Evolutionary conservation across 2,797 vertebrate genomes (phyloP).

Genomic region (Gymnocypris eckloni): DNA sequence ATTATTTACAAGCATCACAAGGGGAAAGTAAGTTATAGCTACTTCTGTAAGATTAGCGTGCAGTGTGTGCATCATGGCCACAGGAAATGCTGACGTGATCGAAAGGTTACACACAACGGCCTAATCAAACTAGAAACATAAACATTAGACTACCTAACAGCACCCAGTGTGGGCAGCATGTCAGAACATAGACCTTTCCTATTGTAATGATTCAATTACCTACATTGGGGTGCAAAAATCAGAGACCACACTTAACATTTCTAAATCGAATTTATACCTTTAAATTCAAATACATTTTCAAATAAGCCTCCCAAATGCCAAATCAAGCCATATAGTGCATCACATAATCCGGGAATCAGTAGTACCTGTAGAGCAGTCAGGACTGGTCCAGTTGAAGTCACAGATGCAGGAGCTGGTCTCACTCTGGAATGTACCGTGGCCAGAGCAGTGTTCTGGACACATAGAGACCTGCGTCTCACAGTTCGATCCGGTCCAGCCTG

Average conservation of each 20-base stretch:
- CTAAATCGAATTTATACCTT: neutral
- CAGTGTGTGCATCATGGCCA: neutral
- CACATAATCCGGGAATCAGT: neutral
- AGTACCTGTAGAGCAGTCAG: constrained; percentile 95
- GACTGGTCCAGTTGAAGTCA: constrained; percentile 92
- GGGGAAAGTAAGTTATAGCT: constrained; percentile 5
- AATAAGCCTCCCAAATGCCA: neutral
- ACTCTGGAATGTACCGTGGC: constrained; percentile 91
- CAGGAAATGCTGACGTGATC: neutral
- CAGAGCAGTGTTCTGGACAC: constrained; percentile 96
- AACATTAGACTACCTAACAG: neutral
- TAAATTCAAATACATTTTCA: neutral
- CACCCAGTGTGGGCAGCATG: neutral
- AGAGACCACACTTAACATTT: neutral
- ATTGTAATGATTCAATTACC: neutral
- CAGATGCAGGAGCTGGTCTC: constrained; percentile 91
- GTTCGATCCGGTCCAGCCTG: constrained; percentile 91
- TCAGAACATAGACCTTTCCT: neutral
- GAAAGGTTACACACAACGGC: neutral
- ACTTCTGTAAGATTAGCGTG: neutral
- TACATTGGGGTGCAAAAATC: neutral
- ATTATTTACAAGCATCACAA: constrained; percentile 26
- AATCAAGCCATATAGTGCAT: neutral
- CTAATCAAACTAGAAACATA: constrained; percentile 11
- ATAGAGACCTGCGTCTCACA: constrained; percentile 94